Evolutionary conservation across 2,113 vertebrate species (phyloP).

Genomic region (Helogale parvula): DNA sequence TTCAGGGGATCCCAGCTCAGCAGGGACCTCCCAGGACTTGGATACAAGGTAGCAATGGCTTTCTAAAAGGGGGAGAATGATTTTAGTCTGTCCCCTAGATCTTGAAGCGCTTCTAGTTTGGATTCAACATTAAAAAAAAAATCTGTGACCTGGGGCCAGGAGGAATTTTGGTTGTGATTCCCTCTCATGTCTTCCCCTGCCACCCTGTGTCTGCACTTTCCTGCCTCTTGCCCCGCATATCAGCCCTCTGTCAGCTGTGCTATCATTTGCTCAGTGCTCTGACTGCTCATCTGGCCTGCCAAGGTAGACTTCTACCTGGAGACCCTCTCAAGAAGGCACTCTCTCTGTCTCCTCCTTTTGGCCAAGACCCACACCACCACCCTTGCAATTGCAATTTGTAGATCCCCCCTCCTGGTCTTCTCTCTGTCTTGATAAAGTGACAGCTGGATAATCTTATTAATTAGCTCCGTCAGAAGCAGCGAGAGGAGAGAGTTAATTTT

Average conservation of each 20-base stretch:
- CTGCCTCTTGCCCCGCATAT: accelerated
- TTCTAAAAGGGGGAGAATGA: background rate
- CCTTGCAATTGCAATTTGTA: background rate
- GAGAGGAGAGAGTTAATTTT: background rate
- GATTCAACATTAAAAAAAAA: background rate
- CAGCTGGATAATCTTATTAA: background rate
- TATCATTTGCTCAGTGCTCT: background rate
- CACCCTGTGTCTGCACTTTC: background rate
- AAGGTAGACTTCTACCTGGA: background rate
- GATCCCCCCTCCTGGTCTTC: background rate
- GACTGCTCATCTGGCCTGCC: background rate
- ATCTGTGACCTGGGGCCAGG: background rate
- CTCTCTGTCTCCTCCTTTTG: accelerated
- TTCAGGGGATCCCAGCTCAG: background rate
- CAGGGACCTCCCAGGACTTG: background rate
- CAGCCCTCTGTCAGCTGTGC: background rate
- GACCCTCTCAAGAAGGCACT: background rate
- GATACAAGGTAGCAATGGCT: accelerated
- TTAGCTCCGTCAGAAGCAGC: background rate
- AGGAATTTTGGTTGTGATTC: background rate
- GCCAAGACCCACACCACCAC: accelerated
- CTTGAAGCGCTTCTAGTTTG: background rate
- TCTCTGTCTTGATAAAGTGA: conserved; percentile 40
- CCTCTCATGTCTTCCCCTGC: background rate
- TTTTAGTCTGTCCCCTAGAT: background rate